A percentile compares a stretch with the other conserved stretches of the same genome.
Conservation (phyloP, 2,888 invertebrate species). For the Andrena marginata region DNA sequence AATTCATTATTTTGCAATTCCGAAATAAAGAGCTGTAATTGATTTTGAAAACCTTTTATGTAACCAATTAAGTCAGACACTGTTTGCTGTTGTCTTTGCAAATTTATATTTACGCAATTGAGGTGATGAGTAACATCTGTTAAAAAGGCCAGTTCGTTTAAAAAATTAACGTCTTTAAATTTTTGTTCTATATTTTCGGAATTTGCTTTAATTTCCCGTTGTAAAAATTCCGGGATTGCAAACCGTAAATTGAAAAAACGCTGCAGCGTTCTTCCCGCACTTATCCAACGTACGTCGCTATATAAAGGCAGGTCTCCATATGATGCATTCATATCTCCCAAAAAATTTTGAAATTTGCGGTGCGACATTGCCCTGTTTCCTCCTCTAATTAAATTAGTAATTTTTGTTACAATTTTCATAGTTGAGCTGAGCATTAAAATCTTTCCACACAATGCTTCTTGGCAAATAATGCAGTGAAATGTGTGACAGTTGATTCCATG, state of each 20-base stretch:
- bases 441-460: slow-evolving; percentile 26
- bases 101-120: background rate
- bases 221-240: background rate
- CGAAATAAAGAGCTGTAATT: background rate
- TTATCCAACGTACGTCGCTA: background rate
- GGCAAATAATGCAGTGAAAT: background rate
- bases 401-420: slow-evolving; percentile 15
- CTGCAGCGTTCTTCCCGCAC: too few relatives aligned
- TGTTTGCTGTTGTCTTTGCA: slow-evolving; percentile 5
- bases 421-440: background rate
- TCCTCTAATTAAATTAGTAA: slow-evolving; percentile 19
- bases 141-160: background rate
- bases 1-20: slow-evolving; percentile 6
- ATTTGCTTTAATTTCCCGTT: background rate
- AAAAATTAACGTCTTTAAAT: background rate
- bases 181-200: background rate
- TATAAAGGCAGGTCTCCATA: slow-evolving; percentile 8
- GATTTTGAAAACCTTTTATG: background rate
- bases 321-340: background rate
- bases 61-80: background rate
- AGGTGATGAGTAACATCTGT: background rate
- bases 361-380: background rate
- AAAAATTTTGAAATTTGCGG: slow-evolving; percentile 10
- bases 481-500: background rate
- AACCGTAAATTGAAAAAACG: background rate